A percentile compares a stretch with the other conserved stretches of the same genome.
Evolutionary conservation across 2,797 vertebrate species (phyloP).

Genomic region (Arvicola amphibius): DNA sequence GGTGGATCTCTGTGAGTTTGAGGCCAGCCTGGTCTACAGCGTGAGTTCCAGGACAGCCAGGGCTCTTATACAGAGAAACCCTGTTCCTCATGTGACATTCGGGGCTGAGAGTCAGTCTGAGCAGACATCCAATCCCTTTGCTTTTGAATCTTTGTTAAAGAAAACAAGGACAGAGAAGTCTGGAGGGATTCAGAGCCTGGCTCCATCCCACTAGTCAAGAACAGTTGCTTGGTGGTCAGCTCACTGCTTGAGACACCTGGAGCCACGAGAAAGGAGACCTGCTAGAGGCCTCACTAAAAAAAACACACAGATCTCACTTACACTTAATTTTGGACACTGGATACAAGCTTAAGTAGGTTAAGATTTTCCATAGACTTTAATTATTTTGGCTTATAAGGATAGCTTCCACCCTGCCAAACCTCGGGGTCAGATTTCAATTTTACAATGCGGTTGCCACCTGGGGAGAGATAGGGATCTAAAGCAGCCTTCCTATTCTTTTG

Average conservation of each 20-base stretch:
- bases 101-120: background rate
- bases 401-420: background rate
- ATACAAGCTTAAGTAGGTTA: background rate
- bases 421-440: background rate
- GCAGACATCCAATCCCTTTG: background rate
- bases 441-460: background rate
- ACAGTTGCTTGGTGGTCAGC: background rate
- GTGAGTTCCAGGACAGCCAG: too few species aligned
- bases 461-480: background rate
- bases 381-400: background rate
- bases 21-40: too few species aligned
- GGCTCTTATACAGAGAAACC: too few species aligned
- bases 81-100: background rate
- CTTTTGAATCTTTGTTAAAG: slow-evolving; percentile 8
- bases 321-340: background rate
- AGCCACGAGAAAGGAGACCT: background rate
- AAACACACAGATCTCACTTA: background rate
- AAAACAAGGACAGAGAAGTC: background rate
- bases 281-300: background rate
- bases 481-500: background rate
- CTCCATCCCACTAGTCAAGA: background rate
- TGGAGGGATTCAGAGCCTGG: background rate
- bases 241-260: background rate
- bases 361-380: background rate
- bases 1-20: too few species aligned